phyloP scores from a whole-genome alignment of 2,888 invertebrate genomes.

The Melikaiella ostensackeni region DNA sequence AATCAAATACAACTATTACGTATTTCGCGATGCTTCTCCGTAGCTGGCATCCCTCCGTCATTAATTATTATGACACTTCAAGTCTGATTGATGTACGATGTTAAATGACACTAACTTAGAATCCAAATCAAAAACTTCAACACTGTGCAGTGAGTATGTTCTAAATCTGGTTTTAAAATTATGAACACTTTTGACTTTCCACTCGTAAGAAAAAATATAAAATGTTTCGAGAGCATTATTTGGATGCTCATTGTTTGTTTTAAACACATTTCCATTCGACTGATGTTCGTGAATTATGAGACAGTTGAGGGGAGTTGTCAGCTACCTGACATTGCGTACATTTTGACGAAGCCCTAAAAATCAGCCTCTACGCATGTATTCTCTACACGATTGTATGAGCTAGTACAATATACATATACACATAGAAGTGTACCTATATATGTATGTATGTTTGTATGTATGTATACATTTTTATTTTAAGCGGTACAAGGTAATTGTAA shows the following conservation, averaged over 20 bases:
- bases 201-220: background rate
- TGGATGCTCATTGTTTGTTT: background rate
- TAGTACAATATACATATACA: slow-evolving; percentile 48
- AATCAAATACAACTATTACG: slow-evolving; percentile 61
- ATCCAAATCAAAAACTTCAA: no score
- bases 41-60: slow-evolving; percentile 45
- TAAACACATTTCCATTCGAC: background rate
- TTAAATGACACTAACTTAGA: no score
- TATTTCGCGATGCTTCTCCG: slow-evolving; percentile 50
- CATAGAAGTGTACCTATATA: slow-evolving; percentile 33
- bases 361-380: slow-evolving; percentile 57
- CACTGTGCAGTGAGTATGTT: background rate
- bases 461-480: slow-evolving; percentile 41
- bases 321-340: slow-evolving; percentile 45
- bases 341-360: slow-evolving; percentile 58
- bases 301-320: slow-evolving; percentile 45
- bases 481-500: slow-evolving; percentile 46
- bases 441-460: background rate
- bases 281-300: background rate
- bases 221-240: background rate
- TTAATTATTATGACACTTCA: background rate
- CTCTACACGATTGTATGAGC: slow-evolving; percentile 53
- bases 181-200: background rate
- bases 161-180: background rate
- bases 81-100: no score